Evolutionary conservation across 2,888 invertebrate species (phyloP).

Genomic region (Eledona agricola): DNA sequence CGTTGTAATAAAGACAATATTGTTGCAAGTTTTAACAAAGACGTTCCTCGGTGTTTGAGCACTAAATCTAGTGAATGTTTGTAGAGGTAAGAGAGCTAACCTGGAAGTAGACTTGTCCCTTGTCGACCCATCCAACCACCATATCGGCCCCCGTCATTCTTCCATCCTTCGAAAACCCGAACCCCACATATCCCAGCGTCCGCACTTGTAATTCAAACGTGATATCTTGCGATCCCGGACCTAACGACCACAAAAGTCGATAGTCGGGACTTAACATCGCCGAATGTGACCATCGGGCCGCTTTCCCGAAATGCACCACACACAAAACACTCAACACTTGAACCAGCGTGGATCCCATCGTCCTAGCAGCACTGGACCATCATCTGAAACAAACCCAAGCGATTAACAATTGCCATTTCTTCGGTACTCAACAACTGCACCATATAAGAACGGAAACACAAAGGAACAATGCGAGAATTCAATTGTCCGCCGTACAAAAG

Average conservation of each 20-base stretch:
- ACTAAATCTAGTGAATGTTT: no score
- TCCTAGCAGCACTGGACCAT: slow-evolving; percentile 38
- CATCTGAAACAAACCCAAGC: slow-evolving; percentile 49
- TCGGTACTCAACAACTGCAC: slow-evolving; percentile 14
- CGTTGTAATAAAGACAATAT: no score
- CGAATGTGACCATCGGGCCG: slow-evolving; percentile 63
- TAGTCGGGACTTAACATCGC: slow-evolving; percentile 67
- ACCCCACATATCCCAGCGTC: slow-evolving; percentile 85
- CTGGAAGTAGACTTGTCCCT: slow-evolving; percentile 81
- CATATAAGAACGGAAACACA: slow-evolving; percentile 29
- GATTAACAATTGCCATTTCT: slow-evolving; percentile 22
- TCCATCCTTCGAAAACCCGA: slow-evolving; percentile 85
- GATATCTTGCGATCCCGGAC: slow-evolving; percentile 75
- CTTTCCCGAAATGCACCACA: slow-evolving; percentile 55
- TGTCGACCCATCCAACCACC: slow-evolving; percentile 90
- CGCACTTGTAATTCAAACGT: slow-evolving; percentile 85
- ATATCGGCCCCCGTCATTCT: slow-evolving; percentile 85
- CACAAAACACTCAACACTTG: slow-evolving; percentile 54
- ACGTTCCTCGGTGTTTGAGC: no score
- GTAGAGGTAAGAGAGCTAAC: no score
- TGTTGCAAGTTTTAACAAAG: no score
- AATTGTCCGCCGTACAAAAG: slow-evolving; percentile 33
- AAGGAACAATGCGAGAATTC: slow-evolving; percentile 33
- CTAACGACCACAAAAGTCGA: slow-evolving; percentile 76
- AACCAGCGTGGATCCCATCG: slow-evolving; percentile 45